Evolutionary conservation across 2,797 vertebrate genomes (phyloP).

Genomic region (Geotrypetes seraphini): DNA sequence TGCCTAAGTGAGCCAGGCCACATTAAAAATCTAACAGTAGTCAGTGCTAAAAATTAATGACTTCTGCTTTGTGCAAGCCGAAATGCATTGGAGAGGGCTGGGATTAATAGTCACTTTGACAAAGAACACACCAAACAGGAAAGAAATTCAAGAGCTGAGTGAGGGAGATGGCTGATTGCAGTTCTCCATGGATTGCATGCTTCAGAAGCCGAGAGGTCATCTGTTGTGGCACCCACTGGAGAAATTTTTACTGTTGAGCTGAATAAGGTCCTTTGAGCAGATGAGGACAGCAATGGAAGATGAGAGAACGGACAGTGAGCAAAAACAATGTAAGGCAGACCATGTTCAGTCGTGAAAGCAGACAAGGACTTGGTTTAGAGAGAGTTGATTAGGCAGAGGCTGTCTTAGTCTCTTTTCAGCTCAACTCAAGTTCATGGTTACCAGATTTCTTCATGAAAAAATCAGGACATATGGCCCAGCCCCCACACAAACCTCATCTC

Average conservation of each 20-base stretch:
- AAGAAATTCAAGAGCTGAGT: conserved; percentile 57
- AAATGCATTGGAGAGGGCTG: conserved; percentile 31
- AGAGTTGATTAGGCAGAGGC: too few relatives aligned
- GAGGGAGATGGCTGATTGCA: conserved; percentile 51
- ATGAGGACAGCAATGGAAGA: too few relatives aligned
- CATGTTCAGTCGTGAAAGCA: too few relatives aligned
- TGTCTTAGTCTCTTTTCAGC: too few relatives aligned
- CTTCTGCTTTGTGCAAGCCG: conserved; percentile 76
- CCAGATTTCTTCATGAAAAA: too few relatives aligned
- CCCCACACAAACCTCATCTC: too few relatives aligned
- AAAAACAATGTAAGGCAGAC: too few relatives aligned
- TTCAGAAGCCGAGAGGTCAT: conserved; percentile 47
- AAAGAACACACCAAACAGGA: conserved; percentile 62
- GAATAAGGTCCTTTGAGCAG: conserved; percentile 5
- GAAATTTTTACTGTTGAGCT: conserved; percentile 42
- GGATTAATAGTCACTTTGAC: conserved; percentile 64
- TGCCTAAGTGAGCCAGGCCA: conserved; percentile 71
- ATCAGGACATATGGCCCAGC: too few relatives aligned
- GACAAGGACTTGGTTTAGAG: too few relatives aligned
- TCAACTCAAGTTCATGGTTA: too few relatives aligned
- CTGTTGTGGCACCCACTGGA: too few relatives aligned
- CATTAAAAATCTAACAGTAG: conserved; percentile 74
- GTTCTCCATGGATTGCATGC: conserved; percentile 55
- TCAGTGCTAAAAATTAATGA: conserved; percentile 80
- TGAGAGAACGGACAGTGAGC: too few relatives aligned